Base-by-base conservation (phyloP, 2,113 vertebrate genomes). In the Cyanistes caeruleus region DNA sequence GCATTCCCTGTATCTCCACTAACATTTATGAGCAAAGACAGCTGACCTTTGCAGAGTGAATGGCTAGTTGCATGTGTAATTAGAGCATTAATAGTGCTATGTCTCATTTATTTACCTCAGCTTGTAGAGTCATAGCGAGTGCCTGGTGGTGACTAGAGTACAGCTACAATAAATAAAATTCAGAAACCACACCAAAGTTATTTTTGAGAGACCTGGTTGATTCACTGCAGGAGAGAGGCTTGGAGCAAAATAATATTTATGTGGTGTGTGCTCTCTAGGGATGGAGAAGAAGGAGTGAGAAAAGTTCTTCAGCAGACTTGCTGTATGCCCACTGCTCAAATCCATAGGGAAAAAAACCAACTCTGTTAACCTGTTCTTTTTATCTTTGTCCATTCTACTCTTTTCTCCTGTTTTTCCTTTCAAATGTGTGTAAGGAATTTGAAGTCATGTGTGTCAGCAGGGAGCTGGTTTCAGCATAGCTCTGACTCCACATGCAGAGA, bases 11-110 rank as follows among this genome's bases (percentile, higher is more conserved):
- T 53, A 28, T 90, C 44, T 53, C 22, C 58, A 59, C 56, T 84
- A 93, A 90, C 49, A 31, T 90, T 97, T 94, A 92, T 94, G 83
- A 89, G 22, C 49, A 84, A 52, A 90, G 90, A 84, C 79, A 90
- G 83, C 37, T 96, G 96, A 96, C 92, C 93, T 93, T 95, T 97
- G 86, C 86, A 68, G 85, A 68, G 43, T 75, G 78, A 88, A 92
- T 89, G 80, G 79, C 73, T 92, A 86, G 76, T 81, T 80, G 93
- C 90, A 46, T 78, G 68, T 93, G 83, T 94, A 93, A 89, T 96
- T 94, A 96, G 76, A 84, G 53, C 89, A 95, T 87, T 94, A 93
- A 78, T 49, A 95, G 85, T 17, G 19, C 30, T 60, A 24, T 46
- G 85, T 93, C 90, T 96, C 73, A 84, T 90, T 87, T 78, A 75